A percentile compares a stretch with the other conserved stretches of the same genome.
phyloP scores from a whole-genome alignment of 2,888 invertebrate genomes.

The Drosophila emarginata region DNA sequence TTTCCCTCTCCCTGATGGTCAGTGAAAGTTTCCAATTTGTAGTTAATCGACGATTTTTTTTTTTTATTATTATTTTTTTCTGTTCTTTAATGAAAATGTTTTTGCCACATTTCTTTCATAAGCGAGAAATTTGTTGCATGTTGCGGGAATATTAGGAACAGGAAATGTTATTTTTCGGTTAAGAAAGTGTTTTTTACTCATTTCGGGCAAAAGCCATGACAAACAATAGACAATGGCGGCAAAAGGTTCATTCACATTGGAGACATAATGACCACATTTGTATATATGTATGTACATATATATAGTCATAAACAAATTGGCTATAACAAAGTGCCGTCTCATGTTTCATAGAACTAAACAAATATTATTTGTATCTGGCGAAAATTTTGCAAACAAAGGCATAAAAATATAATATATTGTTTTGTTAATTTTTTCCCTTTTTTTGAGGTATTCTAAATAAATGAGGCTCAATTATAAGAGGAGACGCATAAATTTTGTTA shows the following conservation, averaged over 20 bases:
- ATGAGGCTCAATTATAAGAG: conserved; percentile 39
- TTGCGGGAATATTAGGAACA: conserved; percentile 53
- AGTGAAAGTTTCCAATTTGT: conserved; percentile 63
- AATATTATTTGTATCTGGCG: conserved; percentile 18
- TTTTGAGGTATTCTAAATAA: conserved; percentile 41
- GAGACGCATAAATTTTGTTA: conserved; percentile 6
- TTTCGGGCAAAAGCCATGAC: conserved; percentile 15
- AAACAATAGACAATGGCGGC: conserved; percentile 39
- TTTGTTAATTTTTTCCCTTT: conserved; percentile 39
- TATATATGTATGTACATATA: conserved; percentile 41
- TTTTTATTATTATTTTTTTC: neutral
- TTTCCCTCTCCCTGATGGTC: conserved; percentile 16
- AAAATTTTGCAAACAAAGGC: conserved; percentile 63
- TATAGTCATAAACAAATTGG: conserved; percentile 44
- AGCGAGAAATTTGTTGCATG: conserved; percentile 53
- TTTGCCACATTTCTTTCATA: conserved; percentile 1
- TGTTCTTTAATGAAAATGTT: conserved; percentile 45
- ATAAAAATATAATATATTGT: conserved; percentile 15
- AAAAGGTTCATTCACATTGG: conserved; percentile 36
- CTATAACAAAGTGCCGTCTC: conserved; percentile 55
- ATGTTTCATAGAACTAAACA: conserved; percentile 51
- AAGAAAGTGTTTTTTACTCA: conserved; percentile 57
- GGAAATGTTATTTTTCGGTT: conserved; percentile 54
- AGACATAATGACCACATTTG: conserved; percentile 14
- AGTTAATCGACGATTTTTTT: conserved; percentile 53